Conservation (phyloP, 53 echinoderm and acorn worm species). For the Hippasteria phrygiana region DNA sequence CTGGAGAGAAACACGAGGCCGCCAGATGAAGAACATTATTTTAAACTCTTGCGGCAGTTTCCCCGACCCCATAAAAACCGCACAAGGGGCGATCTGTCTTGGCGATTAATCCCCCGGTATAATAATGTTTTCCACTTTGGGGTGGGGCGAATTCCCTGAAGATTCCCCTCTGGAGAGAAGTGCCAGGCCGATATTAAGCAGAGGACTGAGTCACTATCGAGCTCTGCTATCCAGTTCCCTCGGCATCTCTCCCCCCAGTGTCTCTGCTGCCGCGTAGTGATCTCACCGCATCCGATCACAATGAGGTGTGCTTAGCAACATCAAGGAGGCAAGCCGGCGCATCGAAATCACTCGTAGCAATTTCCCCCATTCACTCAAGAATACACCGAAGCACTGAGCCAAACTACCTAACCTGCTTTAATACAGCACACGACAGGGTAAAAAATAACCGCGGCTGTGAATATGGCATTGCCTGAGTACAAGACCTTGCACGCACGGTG, state of each 20-base stretch:
- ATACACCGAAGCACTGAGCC: background rate
- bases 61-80: background rate
- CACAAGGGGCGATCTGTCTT: conserved; percentile 19
- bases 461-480: background rate
- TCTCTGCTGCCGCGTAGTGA: background rate
- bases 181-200: conserved; percentile 49
- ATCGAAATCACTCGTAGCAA: background rate
- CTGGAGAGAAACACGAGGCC: conserved; percentile 28
- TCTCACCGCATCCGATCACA: conserved; percentile 16
- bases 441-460: background rate
- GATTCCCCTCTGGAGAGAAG: conserved; percentile 36
- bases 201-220: conserved; percentile 32
- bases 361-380: background rate
- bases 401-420: background rate
- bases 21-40: conserved; percentile 42
- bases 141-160: conserved; percentile 62
- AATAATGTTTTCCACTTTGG: conserved; percentile 63
- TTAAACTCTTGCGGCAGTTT: background rate
- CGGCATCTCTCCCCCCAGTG: background rate
- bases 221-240: background rate
- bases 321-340: background rate
- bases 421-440: background rate
- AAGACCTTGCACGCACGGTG: background rate
- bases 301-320: background rate
- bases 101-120: conserved; percentile 33